These are phyloP conservation scores for Echiichthys vipera DNA, from an alignment of 2,797 vertebrate species.

Conservation along the genomic window DNA sequence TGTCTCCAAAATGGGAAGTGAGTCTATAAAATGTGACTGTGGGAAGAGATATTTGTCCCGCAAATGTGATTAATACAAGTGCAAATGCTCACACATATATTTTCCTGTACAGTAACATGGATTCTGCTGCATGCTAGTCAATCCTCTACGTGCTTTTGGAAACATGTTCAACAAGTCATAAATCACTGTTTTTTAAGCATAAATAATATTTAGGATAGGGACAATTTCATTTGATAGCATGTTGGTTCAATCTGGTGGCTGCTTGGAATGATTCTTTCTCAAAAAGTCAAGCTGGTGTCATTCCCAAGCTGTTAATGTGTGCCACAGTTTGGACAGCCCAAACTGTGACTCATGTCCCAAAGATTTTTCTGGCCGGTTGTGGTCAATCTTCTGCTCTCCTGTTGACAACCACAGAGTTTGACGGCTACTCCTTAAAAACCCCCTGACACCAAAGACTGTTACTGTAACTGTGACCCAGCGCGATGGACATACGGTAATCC, in stretches of 20 bases:
- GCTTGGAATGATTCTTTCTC: conserved; percentile 7
- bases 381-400: conserved; percentile 62
- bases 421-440: conserved; percentile 45
- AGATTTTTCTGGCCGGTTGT: conserved; percentile 69
- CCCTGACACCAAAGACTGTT: conserved; percentile 62
- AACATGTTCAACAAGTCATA: background rate
- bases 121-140: background rate
- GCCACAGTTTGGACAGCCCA: conserved; percentile 52
- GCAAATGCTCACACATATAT: conserved; percentile 1
- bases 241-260: background rate
- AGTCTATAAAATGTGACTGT: background rate
- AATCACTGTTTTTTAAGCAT: background rate
- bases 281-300: conserved; percentile 31
- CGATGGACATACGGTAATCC: conserved; percentile 65
- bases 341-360: conserved; percentile 71
- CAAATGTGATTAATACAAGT: background rate
- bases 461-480: conserved; percentile 63
- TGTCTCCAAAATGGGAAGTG: background rate
- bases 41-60: background rate
- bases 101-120: background rate
- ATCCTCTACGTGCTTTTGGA: background rate
- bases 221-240: background rate
- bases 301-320: conserved; percentile 56
- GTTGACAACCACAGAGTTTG: conserved; percentile 59
- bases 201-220: background rate